Percentiles rank a stretch among this genome's conserved stretches.
Evolutionary conservation across 1,140 invertebrate genomes (phyloP).

Genomic region (Heliconius melpomene): DNA sequence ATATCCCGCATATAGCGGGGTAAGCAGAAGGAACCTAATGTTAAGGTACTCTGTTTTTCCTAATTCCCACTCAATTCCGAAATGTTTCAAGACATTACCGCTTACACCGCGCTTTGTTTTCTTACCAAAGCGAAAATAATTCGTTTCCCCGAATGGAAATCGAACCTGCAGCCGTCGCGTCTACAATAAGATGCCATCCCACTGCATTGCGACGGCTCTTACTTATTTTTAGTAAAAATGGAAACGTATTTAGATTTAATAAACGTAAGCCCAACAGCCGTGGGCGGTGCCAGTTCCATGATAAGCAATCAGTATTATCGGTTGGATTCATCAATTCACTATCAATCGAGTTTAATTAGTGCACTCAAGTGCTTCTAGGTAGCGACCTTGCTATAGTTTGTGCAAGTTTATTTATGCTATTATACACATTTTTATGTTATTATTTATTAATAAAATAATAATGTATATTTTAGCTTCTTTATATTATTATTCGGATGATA

Average conservation of each 20-base stretch:
- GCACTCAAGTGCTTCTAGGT: conserved; percentile 16
- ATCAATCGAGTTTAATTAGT: conserved; percentile 30
- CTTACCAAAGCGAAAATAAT: too few relatives aligned
- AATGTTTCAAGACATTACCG: too few relatives aligned
- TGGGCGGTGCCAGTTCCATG: neutral
- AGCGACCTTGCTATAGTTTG: neutral
- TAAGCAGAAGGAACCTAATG: too few relatives aligned
- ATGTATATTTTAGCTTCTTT: neutral
- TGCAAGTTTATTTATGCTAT: neutral
- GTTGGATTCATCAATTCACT: conserved; percentile 23
- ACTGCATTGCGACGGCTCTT: too few relatives aligned
- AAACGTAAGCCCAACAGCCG: neutral
- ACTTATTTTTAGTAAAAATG: neutral
- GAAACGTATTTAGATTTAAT: neutral
- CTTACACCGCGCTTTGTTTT: too few relatives aligned
- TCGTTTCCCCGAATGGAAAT: too few relatives aligned
- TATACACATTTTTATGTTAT: neutral
- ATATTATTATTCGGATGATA: too few relatives aligned
- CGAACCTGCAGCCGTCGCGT: too few relatives aligned
- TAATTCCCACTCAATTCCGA: too few relatives aligned
- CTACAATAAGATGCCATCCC: too few relatives aligned
- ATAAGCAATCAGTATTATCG: conserved; percentile 27
- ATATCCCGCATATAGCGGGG: too few relatives aligned
- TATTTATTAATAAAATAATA: neutral
- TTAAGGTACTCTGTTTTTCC: too few relatives aligned